Evolutionary conservation across 2,888 invertebrate genomes (phyloP).

Genomic region (Meteorus cinctellus): DNA sequence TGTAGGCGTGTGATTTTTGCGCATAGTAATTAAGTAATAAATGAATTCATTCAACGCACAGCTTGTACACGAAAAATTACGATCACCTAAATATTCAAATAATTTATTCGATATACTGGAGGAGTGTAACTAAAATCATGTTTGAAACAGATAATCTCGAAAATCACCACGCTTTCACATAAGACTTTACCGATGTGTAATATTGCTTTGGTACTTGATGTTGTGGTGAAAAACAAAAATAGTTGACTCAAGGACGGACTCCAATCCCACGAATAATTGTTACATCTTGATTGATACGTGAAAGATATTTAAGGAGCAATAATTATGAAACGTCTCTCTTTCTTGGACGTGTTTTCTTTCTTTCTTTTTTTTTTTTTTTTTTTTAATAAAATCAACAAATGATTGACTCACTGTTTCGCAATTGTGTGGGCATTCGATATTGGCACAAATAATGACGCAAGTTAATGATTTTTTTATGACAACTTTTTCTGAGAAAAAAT

Average conservation of each 20-base stretch:
- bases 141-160: neutral
- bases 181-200: neutral
- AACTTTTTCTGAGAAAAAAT: neutral
- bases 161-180: slow-evolving; percentile 1
- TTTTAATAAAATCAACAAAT: neutral
- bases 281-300: slow-evolving; percentile 13
- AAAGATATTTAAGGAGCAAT: slow-evolving; percentile 27
- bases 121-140: neutral
- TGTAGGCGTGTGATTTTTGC: neutral
- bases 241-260: neutral
- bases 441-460: neutral
- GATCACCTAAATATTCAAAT: neutral
- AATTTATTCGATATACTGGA: neutral
- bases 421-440: neutral
- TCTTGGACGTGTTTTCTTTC: neutral
- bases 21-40: neutral
- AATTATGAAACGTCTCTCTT: slow-evolving; percentile 3
- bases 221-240: neutral
- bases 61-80: neutral
- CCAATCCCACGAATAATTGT: neutral
- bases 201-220: neutral
- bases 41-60: neutral
- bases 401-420: neutral
- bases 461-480: neutral
- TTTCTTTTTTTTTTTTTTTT: slow-evolving; percentile 15